Evolutionary conservation across 1,140 invertebrate species (phyloP), one percentile per base, ranked within the genome.

Genomic region (Solenopsis fugax): DNA sequence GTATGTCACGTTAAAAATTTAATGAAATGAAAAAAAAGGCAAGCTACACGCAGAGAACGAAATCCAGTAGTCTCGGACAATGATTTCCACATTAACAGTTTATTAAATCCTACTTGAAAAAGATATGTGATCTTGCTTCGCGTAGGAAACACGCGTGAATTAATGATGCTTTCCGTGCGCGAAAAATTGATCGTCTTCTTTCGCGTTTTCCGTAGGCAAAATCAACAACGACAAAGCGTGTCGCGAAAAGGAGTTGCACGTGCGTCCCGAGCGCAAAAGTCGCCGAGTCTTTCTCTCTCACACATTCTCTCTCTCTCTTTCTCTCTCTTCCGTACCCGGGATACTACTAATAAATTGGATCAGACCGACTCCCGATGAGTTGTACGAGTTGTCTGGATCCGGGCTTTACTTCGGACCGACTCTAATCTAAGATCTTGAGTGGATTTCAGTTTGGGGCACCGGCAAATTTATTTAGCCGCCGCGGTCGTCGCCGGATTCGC

Each of bases 381-480:
- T 93, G 92, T 92, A 92, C 92, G 90, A 94, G 92, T 93, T 93
- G 93, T 93, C 92, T 92, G 92, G 92, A 92, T 93, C 88, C 92
- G 54, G 92, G 92, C 94, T 95, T 94, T 93, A 93, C 92, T 93
- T 93, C 93, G 88, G 87, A 92, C 80, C 87, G 93, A 94, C 94
- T 94, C 92, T 95, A 94, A 95, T 95, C 93, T 89, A 94, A 93
- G 93, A 94, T 94, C 92, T 94, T 94, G 94, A 95, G 94, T 95
- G 93, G 94, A 95, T 95, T 95, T 94, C 90, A 91, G 92, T 92
- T 93, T 93, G 77, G 85, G 81, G 88, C 86, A 85, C 78, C 87
- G 88, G 88, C 88, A 94, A 95, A 94, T 94, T 95, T 93, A 94
- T 95, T 95, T 95, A 93, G 67, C 87, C 62, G 73, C 67, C 85